Evolutionary conservation across 2,888 invertebrate genomes (phyloP).

Genomic region (Lochmaea crataegi): DNA sequence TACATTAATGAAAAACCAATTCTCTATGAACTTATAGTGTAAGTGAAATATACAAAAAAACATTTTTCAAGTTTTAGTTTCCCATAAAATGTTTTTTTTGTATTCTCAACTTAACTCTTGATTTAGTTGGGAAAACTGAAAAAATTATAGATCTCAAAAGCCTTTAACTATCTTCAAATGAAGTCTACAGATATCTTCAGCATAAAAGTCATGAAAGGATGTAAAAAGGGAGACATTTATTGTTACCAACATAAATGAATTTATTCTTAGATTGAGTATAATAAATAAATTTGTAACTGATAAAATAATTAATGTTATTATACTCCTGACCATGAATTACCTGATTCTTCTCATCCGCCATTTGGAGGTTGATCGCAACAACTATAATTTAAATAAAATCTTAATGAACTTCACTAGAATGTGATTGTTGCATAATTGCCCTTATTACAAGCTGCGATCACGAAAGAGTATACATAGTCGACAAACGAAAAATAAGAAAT

Average conservation of each 20-base stretch:
- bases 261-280: background rate
- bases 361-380: background rate
- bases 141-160: no score
- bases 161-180: no score
- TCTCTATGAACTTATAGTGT: constrained; percentile 60
- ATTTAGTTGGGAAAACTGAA: no score
- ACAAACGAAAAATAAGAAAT: no score
- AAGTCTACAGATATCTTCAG: no score
- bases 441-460: background rate
- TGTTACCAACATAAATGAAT: constrained; percentile 9
- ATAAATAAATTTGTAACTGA: background rate
- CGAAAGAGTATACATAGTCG: no score
- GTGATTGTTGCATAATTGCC: background rate
- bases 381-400: background rate
- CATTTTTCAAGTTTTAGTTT: background rate
- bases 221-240: no score
- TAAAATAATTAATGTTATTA: background rate
- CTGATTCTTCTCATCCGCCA: constrained; percentile 2
- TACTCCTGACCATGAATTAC: background rate
- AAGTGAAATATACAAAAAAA: constrained; percentile 39
- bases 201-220: no score
- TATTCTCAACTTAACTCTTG: no score
- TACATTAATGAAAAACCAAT: constrained; percentile 58
- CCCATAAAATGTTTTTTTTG: no score
- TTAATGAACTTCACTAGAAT: constrained; percentile 6